These are phyloP conservation scores for Pycnonotus jocosus DNA, from an alignment of 2,113 vertebrate genomes.

Conservation along the genomic window DNA sequence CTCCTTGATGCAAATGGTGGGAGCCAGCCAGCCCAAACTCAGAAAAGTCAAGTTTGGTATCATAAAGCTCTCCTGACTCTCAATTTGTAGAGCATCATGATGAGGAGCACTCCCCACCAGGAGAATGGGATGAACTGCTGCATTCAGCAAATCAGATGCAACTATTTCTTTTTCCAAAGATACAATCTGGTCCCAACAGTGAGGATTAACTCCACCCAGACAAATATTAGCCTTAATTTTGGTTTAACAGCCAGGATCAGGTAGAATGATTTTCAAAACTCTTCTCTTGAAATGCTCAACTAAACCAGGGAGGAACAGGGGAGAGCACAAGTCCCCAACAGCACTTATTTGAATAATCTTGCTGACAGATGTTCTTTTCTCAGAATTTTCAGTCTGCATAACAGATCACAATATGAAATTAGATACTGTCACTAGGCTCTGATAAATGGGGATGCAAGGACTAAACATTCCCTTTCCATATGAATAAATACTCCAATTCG, in stretches of 20 bases:
- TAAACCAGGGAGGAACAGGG: background rate
- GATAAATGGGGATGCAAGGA: background rate
- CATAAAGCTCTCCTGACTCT: background rate
- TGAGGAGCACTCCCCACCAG: background rate
- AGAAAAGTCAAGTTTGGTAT: background rate
- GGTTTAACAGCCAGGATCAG: background rate
- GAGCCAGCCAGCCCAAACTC: background rate
- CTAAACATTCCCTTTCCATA: background rate
- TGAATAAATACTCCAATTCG: background rate
- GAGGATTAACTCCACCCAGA: background rate
- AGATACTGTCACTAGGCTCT: background rate
- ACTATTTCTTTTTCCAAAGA: background rate
- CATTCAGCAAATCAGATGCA: background rate
- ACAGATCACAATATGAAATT: background rate
- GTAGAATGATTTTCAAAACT: background rate
- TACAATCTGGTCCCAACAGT: background rate
- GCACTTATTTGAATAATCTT: constrained; percentile 48
- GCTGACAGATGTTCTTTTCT: constrained; percentile 33
- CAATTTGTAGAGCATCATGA: background rate
- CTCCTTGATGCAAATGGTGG: background rate
- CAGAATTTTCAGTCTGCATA: background rate
- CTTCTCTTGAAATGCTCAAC: background rate
- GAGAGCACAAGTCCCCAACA: background rate
- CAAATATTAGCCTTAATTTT: background rate
- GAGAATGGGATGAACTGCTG: background rate